Conservation (phyloP, 2,113 vertebrate species). For the Amblyornis subalaris region DNA sequence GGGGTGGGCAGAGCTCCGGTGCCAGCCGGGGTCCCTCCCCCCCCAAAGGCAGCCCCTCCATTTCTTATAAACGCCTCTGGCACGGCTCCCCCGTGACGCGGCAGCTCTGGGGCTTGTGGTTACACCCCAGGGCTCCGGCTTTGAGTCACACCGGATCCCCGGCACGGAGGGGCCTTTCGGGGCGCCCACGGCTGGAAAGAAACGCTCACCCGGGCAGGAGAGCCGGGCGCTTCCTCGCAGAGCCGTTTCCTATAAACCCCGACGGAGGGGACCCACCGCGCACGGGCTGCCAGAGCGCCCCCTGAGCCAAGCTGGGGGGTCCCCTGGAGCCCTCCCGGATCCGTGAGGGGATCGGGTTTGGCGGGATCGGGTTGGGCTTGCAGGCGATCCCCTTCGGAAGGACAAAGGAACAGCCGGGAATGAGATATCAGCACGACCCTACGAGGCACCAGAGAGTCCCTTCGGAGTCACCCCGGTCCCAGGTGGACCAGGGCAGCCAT, state of each 20-base stretch:
- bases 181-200: conserved; percentile 73
- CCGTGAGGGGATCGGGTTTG: rapidly evolving
- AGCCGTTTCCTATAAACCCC: conserved; percentile 75
- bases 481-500: rapidly evolving
- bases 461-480: no score
- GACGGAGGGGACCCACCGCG: not conserved
- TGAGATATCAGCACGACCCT: not conserved
- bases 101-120: conserved; percentile 40
- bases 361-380: rapidly evolving
- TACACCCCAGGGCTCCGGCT: conserved; percentile 43
- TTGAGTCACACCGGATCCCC: conserved; percentile 56
- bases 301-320: rapidly evolving
- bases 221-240: conserved; percentile 59
- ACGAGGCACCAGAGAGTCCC: not conserved
- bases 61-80: conserved; percentile 62
- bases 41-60: not conserved
- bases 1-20: not conserved
- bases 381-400: rapidly evolving
- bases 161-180: conserved; percentile 24
- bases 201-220: conserved; percentile 57
- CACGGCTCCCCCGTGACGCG: not conserved
- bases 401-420: rapidly evolving
- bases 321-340: not conserved
- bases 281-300: rapidly evolving
- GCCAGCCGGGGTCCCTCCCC: not conserved